These are phyloP conservation scores for Mugil cephalus DNA, from an alignment of 2,113 vertebrate genomes.

Conservation along the genomic window DNA sequence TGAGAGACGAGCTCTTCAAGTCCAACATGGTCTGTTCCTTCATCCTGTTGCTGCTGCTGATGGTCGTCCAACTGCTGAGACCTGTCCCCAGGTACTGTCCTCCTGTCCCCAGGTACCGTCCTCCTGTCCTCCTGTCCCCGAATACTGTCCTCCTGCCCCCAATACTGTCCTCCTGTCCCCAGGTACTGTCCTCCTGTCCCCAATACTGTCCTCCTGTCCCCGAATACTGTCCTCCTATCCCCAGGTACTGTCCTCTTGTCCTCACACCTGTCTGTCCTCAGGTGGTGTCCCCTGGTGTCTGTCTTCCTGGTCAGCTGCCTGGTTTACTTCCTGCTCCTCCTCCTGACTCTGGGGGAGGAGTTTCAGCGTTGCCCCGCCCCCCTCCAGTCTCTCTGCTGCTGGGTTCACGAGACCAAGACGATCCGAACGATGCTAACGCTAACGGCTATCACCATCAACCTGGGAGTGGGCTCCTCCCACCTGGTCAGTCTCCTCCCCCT, in stretches of 20 bases:
- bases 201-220: no score
- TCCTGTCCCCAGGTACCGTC: no score
- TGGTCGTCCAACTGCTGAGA: slow-evolving; percentile 89
- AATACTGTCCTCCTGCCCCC: no score
- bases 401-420: slow-evolving; percentile 92
- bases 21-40: slow-evolving; percentile 95
- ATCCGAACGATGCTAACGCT: slow-evolving; percentile 91
- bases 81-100: slow-evolving; percentile 82
- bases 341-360: slow-evolving; percentile 92
- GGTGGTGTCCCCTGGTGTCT: slow-evolving; percentile 53
- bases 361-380: slow-evolving; percentile 90
- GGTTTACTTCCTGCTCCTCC: slow-evolving; percentile 87
- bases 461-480: slow-evolving; percentile 83
- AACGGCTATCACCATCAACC: slow-evolving; percentile 91
- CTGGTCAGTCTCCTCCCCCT: slow-evolving; percentile 60
- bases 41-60: slow-evolving; percentile 91
- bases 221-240: no score
- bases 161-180: no score
- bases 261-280: slow-evolving; percentile 5
- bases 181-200: no score
- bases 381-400: slow-evolving; percentile 92
- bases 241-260: no score
- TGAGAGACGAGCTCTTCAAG: slow-evolving; percentile 96
- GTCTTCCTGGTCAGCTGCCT: slow-evolving; percentile 88
- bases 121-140: no score